These are phyloP conservation scores for Caenorhabditis doughertyi DNA, from an alignment of 2,888 invertebrate species.

Conservation along the genomic window DNA sequence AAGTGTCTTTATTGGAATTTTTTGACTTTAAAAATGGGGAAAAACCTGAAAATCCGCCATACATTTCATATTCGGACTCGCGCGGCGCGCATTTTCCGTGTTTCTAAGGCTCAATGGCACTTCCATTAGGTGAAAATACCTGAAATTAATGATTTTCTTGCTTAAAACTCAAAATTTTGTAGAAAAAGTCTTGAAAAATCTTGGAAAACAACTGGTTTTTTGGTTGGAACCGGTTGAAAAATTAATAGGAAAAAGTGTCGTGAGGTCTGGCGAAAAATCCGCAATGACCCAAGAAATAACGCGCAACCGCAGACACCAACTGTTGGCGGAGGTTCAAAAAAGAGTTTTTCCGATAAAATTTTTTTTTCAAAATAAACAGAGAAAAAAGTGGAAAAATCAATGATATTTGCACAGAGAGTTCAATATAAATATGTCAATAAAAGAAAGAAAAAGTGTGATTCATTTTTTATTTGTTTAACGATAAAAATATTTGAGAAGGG, in stretches of 20 bases:
- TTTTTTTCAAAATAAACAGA: neutral
- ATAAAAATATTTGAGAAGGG: constrained; percentile 17
- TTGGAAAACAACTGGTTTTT: too few species aligned
- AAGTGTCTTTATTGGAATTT: neutral
- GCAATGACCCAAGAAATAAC: neutral
- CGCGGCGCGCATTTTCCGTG: constrained; percentile 5
- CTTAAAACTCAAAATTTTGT: neutral
- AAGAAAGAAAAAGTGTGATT: constrained; percentile 14
- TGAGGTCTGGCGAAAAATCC: constrained; percentile 4
- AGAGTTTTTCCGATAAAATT: neutral
- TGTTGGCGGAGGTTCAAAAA: neutral
- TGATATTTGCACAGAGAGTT: constrained; percentile 11
- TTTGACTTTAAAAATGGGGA: neutral
- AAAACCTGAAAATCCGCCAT: constrained; percentile 59
- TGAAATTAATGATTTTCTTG: neutral
- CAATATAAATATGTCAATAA: constrained; percentile 3
- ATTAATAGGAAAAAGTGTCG: constrained; percentile 4
- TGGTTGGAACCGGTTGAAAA: too few species aligned
- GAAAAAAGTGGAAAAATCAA: neutral
- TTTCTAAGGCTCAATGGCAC: constrained; percentile 53
- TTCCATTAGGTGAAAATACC: constrained; percentile 44
- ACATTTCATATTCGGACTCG: constrained; percentile 33
- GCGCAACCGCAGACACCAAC: neutral
- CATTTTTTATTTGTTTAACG: constrained; percentile 31
- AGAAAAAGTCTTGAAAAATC: neutral